Percentiles rank a stretch among this genome's conserved stretches.
Evolutionary conservation across 2,113 vertebrate genomes (phyloP).

Genomic region (Macaca mulatta): DNA sequence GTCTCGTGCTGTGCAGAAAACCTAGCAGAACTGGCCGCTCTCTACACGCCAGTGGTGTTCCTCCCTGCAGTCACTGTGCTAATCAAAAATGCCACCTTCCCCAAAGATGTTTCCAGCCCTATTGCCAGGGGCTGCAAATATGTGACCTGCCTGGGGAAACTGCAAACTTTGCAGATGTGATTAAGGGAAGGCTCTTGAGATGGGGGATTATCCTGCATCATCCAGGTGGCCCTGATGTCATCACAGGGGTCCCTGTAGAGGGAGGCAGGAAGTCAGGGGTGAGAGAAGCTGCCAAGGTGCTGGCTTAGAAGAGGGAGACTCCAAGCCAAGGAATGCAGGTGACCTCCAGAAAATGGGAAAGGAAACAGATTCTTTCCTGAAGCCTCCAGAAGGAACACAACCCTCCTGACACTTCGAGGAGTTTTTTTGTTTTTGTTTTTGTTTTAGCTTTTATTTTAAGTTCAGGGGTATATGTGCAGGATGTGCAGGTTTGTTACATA

Average conservation of each 20-base stretch:
- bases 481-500: no score
- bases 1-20: rapidly evolving
- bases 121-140: rapidly evolving
- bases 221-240: not conserved
- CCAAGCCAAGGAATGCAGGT: no score
- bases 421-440: no score
- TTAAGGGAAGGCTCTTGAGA: not conserved
- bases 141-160: rapidly evolving
- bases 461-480: no score
- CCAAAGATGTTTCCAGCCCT: not conserved
- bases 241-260: not conserved
- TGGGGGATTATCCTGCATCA: rapidly evolving
- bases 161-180: not conserved
- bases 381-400: not conserved
- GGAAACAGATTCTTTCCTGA: not conserved
- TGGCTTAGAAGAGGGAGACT: not conserved
- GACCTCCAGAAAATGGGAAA: no score
- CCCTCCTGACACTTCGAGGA: no score
- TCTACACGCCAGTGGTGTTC: rapidly evolving
- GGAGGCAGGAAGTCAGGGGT: not conserved
- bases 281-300: rapidly evolving
- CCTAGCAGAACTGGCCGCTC: rapidly evolving
- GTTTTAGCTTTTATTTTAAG: no score
- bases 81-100: rapidly evolving
- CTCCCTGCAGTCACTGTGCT: rapidly evolving